Percentiles rank a stretch among this genome's conserved stretches.
phyloP scores from a whole-genome alignment of 53 echinoderm and acorn worm genomes.

The Astropecten irregularis region DNA sequence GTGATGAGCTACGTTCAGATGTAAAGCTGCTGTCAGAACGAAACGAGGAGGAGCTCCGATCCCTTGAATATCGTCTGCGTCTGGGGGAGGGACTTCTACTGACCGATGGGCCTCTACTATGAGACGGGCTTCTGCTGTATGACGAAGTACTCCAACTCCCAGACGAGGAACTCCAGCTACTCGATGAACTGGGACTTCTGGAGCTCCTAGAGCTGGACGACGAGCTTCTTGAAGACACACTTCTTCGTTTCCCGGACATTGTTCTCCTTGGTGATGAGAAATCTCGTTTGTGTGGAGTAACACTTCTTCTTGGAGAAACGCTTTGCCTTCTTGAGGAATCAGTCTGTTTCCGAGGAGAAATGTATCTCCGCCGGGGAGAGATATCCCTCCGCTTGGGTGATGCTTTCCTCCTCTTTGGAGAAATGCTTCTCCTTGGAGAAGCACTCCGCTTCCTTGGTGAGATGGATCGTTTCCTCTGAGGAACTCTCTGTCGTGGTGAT shows the following conservation, averaged over 20 bases:
- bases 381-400: slow-evolving; percentile 11
- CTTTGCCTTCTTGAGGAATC: slow-evolving; percentile 18
- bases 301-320: slow-evolving; percentile 12
- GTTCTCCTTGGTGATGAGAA: slow-evolving; percentile 7
- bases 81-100: slow-evolving; percentile 37
- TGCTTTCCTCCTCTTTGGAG: background rate
- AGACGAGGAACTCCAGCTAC: slow-evolving; percentile 59
- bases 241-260: slow-evolving; percentile 11
- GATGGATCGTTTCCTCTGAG: slow-evolving; percentile 3
- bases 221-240: slow-evolving; percentile 34
- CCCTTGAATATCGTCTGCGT: background rate
- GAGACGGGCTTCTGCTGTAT: slow-evolving; percentile 3
- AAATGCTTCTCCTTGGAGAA: slow-evolving; percentile 9
- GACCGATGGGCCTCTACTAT: background rate
- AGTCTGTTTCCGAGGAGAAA: slow-evolving; percentile 9
- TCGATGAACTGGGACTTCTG: slow-evolving; percentile 75
- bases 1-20: slow-evolving; percentile 29
- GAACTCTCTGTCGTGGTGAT: slow-evolving; percentile 16
- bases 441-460: slow-evolving; percentile 10
- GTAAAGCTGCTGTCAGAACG: slow-evolving; percentile 34
- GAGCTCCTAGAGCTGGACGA: slow-evolving; percentile 59
- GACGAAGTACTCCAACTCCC: slow-evolving; percentile 39
- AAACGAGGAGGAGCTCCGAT: slow-evolving; percentile 39
- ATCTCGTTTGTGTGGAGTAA: slow-evolving; percentile 26
- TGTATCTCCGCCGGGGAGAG: slow-evolving; percentile 4